Conservation (phyloP, 2,113 vertebrate species). For the Caracal caracal region DNA sequence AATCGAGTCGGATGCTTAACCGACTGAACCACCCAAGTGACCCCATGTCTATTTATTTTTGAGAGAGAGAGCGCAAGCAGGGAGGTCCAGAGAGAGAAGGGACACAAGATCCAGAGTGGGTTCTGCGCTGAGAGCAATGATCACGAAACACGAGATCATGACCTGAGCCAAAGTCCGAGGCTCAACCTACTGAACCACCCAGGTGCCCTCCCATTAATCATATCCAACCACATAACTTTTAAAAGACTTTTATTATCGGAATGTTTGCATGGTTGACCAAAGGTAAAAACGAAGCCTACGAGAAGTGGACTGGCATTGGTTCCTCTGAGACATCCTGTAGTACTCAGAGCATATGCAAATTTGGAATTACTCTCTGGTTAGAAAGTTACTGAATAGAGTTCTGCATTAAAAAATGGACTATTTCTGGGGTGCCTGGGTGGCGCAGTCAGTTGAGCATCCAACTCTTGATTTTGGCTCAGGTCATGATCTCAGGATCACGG, state of each 20-base stretch:
- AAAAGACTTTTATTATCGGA: neutral
- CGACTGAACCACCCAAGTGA: neutral
- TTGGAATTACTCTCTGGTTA: neutral
- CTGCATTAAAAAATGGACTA: neutral
- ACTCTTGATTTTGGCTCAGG: too few species aligned
- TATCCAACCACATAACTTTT: neutral
- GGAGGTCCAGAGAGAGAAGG: neutral
- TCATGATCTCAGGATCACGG: too few species aligned
- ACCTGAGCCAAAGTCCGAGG: neutral
- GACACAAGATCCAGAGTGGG: neutral
- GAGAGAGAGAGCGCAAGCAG: neutral
- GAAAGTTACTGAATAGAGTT: neutral
- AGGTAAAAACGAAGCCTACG: neutral
- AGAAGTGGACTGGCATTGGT: rapidly evolving
- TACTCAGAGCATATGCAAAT: neutral
- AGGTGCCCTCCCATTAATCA: neutral
- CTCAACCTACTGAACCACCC: neutral
- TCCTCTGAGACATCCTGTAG: neutral
- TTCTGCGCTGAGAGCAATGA: neutral
- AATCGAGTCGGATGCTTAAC: neutral
- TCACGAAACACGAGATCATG: neutral
- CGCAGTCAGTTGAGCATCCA: too few species aligned
- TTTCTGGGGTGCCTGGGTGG: neutral
- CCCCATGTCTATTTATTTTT: neutral
- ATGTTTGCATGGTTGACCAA: neutral